Evolutionary conservation across 1,140 invertebrate species (phyloP).

Genomic region (Drosophila tristis): DNA sequence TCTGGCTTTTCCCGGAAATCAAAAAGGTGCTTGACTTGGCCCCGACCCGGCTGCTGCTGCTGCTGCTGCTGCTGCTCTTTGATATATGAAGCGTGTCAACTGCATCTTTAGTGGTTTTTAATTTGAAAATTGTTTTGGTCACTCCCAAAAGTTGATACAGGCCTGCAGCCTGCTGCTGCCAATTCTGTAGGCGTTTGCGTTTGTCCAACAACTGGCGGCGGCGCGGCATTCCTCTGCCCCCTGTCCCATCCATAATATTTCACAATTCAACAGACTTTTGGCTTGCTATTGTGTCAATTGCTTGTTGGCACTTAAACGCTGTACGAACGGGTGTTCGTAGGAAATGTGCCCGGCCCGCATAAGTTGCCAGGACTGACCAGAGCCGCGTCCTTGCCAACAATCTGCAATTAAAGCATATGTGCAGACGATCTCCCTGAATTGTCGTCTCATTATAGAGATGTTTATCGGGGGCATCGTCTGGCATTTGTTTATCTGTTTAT

Average conservation of each 20-base stretch:
- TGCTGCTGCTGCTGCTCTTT: constrained; percentile 23
- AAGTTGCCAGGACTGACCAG: constrained; percentile 8
- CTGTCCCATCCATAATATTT: constrained; percentile 4
- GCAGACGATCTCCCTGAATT: constrained; percentile 40
- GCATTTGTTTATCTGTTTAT: constrained; percentile 59
- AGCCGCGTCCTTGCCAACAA: constrained; percentile 58
- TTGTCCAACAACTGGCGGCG: constrained; percentile 74
- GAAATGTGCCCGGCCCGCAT: constrained; percentile 27
- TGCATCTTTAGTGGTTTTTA: constrained; percentile 80
- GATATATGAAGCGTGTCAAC: constrained; percentile 82
- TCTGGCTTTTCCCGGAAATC: constrained; percentile 71
- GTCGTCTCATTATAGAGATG: constrained; percentile 69
- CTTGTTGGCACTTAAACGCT: constrained; percentile 60
- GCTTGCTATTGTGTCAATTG: constrained; percentile 44
- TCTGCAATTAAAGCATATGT: constrained; percentile 79
- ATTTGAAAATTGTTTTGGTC: constrained; percentile 77
- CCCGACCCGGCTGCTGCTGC: constrained; percentile 5
- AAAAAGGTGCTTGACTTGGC: constrained; percentile 58
- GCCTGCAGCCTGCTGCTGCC: constrained; percentile 1
- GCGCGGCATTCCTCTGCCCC: neutral
- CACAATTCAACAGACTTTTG: constrained; percentile 23
- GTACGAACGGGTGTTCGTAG: neutral
- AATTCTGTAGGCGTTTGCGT: constrained; percentile 42
- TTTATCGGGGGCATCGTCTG: constrained; percentile 43
- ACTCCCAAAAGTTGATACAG: constrained; percentile 42